Conservation (phyloP, 2,113 vertebrate species). For the Triplophysa tibetana region DNA sequence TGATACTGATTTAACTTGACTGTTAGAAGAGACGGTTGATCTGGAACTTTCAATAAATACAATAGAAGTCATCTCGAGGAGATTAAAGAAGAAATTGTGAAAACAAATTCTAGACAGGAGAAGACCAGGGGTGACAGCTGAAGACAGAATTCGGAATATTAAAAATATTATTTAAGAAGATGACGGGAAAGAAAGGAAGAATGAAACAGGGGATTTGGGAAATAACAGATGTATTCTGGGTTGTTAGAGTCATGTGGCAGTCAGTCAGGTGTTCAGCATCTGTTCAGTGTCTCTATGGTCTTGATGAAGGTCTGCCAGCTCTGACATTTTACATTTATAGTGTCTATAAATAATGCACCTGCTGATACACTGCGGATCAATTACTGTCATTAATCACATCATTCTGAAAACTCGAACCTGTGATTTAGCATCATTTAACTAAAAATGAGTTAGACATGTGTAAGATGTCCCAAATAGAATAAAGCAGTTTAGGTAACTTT, state of each 20-base stretch:
- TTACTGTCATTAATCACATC: neutral
- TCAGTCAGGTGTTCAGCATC: neutral
- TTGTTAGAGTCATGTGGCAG: neutral
- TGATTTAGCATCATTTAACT: neutral
- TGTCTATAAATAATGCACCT: neutral
- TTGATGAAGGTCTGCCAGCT: slow-evolving; percentile 3
- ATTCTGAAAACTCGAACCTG: neutral
- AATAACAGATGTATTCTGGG: no score
- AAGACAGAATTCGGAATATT: slow-evolving; percentile 1
- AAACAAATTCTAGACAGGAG: neutral
- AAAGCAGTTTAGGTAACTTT: no score
- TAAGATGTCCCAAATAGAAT: no score
- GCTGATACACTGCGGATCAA: neutral
- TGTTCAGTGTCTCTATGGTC: neutral
- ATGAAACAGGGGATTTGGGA: no score
- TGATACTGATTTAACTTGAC: neutral
- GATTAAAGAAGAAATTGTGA: neutral
- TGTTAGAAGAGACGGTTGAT: no score
- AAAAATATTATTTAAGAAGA: neutral
- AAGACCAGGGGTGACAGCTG: neutral
- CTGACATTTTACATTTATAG: no score
- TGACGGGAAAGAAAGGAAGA: neutral
- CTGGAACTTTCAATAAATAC: neutral
- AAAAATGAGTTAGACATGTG: no score
- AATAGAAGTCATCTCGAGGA: neutral